Evolutionary conservation across 2,113 vertebrate species (phyloP).

Genomic region (Cyanoderma ruficeps): DNA sequence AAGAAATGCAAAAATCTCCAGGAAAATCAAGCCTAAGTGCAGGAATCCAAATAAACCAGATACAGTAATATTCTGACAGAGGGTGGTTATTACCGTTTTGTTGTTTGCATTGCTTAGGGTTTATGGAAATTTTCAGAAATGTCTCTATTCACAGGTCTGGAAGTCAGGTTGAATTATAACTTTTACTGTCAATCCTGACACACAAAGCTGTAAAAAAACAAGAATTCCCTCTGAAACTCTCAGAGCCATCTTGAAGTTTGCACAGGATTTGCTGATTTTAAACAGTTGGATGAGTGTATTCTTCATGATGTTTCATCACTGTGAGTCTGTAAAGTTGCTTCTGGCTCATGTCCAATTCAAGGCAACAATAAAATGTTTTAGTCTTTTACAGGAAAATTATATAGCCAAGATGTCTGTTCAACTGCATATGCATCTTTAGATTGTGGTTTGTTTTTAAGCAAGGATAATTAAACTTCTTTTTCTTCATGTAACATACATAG

Average conservation of each 20-base stretch:
- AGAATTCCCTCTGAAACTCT: neutral
- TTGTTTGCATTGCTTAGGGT: neutral
- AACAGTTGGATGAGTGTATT: neutral
- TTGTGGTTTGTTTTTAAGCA: neutral
- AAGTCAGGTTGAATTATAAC: neutral
- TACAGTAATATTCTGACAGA: neutral
- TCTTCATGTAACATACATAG: neutral
- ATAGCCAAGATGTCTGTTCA: neutral
- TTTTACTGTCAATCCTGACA: neutral
- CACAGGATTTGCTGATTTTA: neutral
- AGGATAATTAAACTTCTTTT: neutral
- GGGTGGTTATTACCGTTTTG: neutral
- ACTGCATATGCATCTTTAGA: neutral
- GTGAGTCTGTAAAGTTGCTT: neutral
- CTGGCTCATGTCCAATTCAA: neutral
- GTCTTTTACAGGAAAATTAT: neutral
- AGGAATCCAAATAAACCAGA: neutral
- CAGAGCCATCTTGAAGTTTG: neutral
- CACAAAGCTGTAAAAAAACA: neutral
- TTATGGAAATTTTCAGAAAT: neutral
- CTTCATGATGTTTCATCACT: neutral
- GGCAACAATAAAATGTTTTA: neutral
- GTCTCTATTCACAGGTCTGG: neutral
- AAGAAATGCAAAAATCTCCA: neutral
- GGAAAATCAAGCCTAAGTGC: neutral